Conservation (phyloP, 2,113 vertebrate genomes). For the Pycnonotus jocosus region DNA sequence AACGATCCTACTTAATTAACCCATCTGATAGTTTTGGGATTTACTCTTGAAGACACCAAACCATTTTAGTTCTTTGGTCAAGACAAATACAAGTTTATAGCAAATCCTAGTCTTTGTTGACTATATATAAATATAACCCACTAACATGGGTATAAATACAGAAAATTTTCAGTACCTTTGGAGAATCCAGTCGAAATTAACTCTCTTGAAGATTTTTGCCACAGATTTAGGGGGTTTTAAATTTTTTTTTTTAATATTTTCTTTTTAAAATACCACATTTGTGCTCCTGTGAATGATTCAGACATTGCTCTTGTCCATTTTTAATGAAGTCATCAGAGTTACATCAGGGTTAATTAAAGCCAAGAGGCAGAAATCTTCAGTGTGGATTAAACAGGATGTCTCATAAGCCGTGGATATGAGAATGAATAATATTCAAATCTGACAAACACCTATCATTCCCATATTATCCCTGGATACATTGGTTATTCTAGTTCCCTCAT, state of each 20-base stretch:
- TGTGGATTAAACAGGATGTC: background rate
- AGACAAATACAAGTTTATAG: background rate
- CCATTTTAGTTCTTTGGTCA: background rate
- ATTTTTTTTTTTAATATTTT: fast-evolving
- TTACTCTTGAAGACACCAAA: background rate
- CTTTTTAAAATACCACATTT: background rate
- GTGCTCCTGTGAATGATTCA: background rate
- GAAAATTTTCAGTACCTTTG: background rate
- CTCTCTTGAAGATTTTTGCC: background rate
- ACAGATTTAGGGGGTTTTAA: fast-evolving
- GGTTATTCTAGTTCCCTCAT: background rate
- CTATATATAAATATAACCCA: background rate
- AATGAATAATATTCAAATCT: background rate
- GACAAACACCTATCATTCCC: background rate
- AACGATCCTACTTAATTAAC: background rate
- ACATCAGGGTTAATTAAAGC: background rate
- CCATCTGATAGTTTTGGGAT: background rate
- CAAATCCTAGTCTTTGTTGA: background rate
- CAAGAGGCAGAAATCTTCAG: background rate
- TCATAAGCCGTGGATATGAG: background rate
- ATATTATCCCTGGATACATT: background rate
- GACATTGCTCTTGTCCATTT: background rate
- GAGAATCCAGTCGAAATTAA: background rate
- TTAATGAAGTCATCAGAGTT: background rate
- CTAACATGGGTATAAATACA: background rate